Evolutionary conservation across 2,113 vertebrate species (phyloP).

Genomic region (Procavia capensis): DNA sequence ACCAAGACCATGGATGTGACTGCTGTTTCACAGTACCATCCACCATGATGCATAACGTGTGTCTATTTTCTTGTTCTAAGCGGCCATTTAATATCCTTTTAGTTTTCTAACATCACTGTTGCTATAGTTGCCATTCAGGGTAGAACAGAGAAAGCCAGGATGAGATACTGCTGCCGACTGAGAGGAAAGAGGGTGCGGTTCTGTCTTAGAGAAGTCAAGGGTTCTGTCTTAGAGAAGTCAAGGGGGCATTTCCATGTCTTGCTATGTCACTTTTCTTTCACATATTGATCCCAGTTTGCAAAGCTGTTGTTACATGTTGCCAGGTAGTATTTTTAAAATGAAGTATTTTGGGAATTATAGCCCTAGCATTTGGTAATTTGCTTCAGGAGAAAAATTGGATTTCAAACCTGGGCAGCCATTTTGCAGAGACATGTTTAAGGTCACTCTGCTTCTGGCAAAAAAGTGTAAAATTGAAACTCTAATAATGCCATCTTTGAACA

Average conservation of each 20-base stretch:
- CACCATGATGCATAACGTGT: background rate
- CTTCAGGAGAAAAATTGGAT: background rate
- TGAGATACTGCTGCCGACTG: background rate
- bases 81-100: background rate
- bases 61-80: background rate
- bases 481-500: background rate
- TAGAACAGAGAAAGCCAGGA: background rate
- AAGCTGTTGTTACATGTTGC: background rate
- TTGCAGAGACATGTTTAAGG: background rate
- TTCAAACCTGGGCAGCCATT: background rate
- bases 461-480: background rate
- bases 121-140: background rate
- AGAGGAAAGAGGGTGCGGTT: background rate
- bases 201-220: background rate
- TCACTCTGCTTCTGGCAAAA: background rate
- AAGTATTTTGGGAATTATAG: background rate
- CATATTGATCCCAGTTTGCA: background rate
- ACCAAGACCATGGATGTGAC: background rate
- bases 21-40: background rate
- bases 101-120: background rate
- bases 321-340: background rate
- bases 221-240: background rate
- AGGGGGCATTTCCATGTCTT: background rate
- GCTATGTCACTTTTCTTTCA: background rate
- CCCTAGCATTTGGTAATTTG: background rate